Base-by-base conservation (phyloP, 30 jellyfish, hydroid and myxozoan genomes). In the Hydractinia symbiolongicarpus region DNA sequence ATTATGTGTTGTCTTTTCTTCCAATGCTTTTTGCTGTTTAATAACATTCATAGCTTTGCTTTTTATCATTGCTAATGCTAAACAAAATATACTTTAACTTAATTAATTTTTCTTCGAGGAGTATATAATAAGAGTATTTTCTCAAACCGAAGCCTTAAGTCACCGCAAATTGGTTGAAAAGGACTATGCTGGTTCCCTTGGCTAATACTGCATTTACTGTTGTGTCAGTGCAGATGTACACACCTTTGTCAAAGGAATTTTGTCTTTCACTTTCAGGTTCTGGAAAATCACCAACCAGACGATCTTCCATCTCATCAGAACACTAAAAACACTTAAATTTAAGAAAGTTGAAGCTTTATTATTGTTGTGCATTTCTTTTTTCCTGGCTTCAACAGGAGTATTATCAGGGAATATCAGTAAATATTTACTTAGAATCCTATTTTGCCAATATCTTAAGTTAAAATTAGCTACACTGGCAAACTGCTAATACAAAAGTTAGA, bases 231-330 rank as follows among this genome's bases (percentile, higher is more conserved):
- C 44, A 30, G 44, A 30, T 30, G 44, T 30, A 30, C 44, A 30
- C 54, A 88, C 96, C 94, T 68, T 67, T 80, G n/a, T 77, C 77
- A 78, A 84, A 83, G 0, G 73, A 73, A 61, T 78, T 86, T 62
- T 85, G 83, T 21, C 95, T 82, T 72, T 90, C 94, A 75, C 96
- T 88, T 49, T 86, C 89, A 10, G 82, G 90, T 16, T 86, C 95
- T 13, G 94, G 94, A 30, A 66, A 69, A 57, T 89, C 95, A 52
- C 88, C 60, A 4, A 60, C 40, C n/a, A 90, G 66, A 50, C 83
- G 95, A 6, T 62, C 70, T 55, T 85, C 97, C 95, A 90, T 86
- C 61, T 90, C 97, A 66, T 11, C 69, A 93, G 94, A 90, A 79
- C 97, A 90, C 97, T 90, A 66, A 50, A 86, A 52, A 30, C 44